Conservation (phyloP, 1,140 invertebrate genomes). For the Cydia amplana region DNA sequence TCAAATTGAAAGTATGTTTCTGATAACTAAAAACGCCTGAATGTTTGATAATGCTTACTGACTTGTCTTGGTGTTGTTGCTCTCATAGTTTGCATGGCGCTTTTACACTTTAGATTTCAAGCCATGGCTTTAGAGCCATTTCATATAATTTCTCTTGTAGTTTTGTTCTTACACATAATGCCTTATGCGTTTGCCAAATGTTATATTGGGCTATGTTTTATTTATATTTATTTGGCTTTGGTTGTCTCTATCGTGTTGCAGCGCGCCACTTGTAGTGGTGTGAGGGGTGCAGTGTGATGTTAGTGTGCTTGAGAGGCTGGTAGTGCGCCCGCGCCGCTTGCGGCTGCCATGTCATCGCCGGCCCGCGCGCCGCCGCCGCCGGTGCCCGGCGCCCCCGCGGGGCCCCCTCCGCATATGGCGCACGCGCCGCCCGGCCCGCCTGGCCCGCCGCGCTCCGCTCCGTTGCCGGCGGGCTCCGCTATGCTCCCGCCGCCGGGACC, state of each 20-base stretch:
- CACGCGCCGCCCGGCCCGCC: constrained; percentile 69
- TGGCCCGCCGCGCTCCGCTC: constrained; percentile 42
- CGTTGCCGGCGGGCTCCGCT: constrained; percentile 67
- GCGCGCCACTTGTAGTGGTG: constrained; percentile 68
- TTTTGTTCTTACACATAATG: neutral
- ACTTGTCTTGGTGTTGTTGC: neutral
- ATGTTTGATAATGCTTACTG: neutral
- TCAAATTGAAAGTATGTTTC: constrained; percentile 1
- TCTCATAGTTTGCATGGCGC: constrained; percentile 9
- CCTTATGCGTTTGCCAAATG: constrained; percentile 35
- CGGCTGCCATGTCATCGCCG: constrained; percentile 66
- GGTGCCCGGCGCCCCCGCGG: constrained; percentile 40
- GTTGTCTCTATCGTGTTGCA: constrained; percentile 70
- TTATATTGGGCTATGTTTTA: constrained; percentile 52
- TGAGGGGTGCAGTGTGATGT: constrained; percentile 61
- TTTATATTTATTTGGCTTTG: constrained; percentile 67
- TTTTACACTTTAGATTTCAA: neutral
- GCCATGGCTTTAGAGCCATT: too few relatives aligned
- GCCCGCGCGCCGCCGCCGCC: constrained; percentile 64
- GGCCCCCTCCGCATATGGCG: constrained; percentile 39
- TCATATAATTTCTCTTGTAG: neutral
- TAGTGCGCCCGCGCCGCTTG: constrained; percentile 50
- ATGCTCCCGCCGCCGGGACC: constrained; percentile 78
- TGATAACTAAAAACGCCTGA: neutral
- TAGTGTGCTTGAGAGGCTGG: constrained; percentile 52